These are phyloP conservation scores for Bellardia pandia DNA, from an alignment of 2,888 invertebrate genomes.

Conservation along the genomic window DNA sequence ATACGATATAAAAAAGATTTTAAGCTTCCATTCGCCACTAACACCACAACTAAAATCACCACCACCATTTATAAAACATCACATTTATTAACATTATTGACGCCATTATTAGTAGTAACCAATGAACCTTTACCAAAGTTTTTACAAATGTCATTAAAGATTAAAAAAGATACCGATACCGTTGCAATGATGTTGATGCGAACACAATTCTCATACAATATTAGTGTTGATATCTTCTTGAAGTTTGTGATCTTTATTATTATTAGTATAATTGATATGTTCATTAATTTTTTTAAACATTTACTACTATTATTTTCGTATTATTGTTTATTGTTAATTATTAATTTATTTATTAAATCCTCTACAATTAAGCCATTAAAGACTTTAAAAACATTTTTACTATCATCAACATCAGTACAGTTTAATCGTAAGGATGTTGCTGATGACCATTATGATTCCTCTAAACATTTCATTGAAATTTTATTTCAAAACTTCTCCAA, in stretches of 20 bases:
- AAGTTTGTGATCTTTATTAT: conserved; percentile 69
- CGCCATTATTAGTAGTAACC: conserved; percentile 67
- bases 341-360: conserved; percentile 49
- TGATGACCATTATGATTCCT: conserved; percentile 26
- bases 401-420: conserved; percentile 11
- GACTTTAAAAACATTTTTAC: conserved; percentile 48
- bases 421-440: background rate
- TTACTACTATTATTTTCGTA: conserved; percentile 10
- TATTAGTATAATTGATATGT: conserved; percentile 71
- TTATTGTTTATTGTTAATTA: conserved; percentile 49
- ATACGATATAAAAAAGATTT: conserved; percentile 48
- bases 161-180: conserved; percentile 24
- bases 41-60: conserved; percentile 34
- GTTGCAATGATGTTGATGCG: conserved; percentile 24
- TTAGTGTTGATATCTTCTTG: conserved; percentile 34
- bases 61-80: conserved; percentile 49
- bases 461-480: conserved; percentile 37
- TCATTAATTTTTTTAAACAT: conserved; percentile 46
- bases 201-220: background rate
- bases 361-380: conserved; percentile 6
- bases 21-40: conserved; percentile 64
- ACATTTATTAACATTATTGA: conserved; percentile 54
- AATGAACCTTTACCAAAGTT: conserved; percentile 71
- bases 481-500: conserved; percentile 27
- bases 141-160: conserved; percentile 58